phyloP scores from a whole-genome alignment of 2,113 vertebrate genomes.

The Halcyon malimbica region DNA sequence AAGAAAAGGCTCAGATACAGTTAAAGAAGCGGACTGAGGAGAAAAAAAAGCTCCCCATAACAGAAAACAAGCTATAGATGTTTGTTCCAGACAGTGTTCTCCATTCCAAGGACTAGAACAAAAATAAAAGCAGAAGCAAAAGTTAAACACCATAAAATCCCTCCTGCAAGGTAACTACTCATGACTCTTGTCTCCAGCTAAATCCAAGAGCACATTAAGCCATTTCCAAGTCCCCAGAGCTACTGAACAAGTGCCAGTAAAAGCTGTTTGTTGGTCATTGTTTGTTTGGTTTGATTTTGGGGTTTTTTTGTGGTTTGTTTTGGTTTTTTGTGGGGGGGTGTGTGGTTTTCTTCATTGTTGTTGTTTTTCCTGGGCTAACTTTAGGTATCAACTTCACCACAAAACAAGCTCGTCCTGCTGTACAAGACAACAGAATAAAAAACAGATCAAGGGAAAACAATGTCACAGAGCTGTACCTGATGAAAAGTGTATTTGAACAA shows the following conservation, averaged over 20 bases:
- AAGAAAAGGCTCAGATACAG: not conserved
- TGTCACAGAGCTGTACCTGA: constrained; percentile 81
- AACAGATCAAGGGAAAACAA: accelerated
- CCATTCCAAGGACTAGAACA: not conserved
- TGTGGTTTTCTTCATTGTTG: too few relatives aligned
- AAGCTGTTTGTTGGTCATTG: not conserved
- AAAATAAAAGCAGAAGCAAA: not conserved
- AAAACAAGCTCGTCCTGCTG: not conserved
- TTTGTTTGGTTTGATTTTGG: not conserved
- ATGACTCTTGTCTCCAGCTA: not conserved
- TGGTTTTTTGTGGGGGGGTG: too few relatives aligned
- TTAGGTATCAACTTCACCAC: not conserved
- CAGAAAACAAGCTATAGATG: not conserved
- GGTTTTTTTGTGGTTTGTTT: too few relatives aligned
- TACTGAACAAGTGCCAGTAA: not conserved
- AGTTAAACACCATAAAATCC: not conserved
- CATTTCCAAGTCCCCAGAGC: not conserved
- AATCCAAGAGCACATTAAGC: not conserved
- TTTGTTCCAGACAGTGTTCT: not conserved
- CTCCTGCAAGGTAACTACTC: not conserved
- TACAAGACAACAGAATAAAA: not conserved
- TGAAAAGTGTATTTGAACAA: constrained; percentile 98
- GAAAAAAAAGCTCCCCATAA: not conserved
- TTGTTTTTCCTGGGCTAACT: not conserved
- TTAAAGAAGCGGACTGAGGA: not conserved